Evolutionary conservation across 2,888 invertebrate species (phyloP).

Genomic region (Aromia moschata): DNA sequence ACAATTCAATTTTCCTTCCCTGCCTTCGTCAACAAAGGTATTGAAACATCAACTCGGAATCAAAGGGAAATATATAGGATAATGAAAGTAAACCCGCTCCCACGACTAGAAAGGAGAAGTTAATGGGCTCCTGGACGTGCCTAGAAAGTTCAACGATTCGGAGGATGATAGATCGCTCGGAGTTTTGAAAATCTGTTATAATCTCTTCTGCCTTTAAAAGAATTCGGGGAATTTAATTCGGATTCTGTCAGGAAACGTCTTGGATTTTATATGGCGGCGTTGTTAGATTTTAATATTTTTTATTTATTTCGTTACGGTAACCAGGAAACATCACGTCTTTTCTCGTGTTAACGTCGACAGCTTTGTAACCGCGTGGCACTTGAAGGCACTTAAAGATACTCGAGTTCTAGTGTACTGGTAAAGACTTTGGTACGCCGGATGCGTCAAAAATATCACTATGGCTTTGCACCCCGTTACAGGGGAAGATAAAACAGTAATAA

Average conservation of each 20-base stretch:
- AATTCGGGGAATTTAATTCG: too few relatives aligned
- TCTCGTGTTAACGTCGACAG: not conserved
- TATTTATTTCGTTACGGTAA: slow-evolving; percentile 1
- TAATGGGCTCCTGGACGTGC: slow-evolving; percentile 51
- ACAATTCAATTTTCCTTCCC: slow-evolving; percentile 4
- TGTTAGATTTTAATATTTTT: slow-evolving; percentile 13
- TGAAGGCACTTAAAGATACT: not conserved
- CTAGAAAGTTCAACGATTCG: slow-evolving; percentile 48
- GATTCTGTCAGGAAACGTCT: slow-evolving; percentile 7
- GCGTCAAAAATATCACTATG: too few relatives aligned
- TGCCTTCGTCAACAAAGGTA: slow-evolving; percentile 3
- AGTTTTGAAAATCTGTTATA: slow-evolving; percentile 53
- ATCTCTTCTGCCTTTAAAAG: slow-evolving; percentile 49
- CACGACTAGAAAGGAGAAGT: slow-evolving; percentile 32
- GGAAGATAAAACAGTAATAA: too few relatives aligned
- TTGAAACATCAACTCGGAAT: slow-evolving; percentile 7
- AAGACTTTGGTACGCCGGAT: not conserved
- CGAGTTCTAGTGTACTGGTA: not conserved
- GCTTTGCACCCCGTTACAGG: too few relatives aligned
- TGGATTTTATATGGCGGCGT: slow-evolving; percentile 3
- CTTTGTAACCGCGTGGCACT: not conserved
- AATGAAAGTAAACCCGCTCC: slow-evolving; percentile 41
- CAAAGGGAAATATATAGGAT: slow-evolving; percentile 39
- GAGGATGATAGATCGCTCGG: slow-evolving; percentile 51
- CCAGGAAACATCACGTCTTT: not conserved